Conservation (phyloP, 1,140 invertebrate species). For the Aporrectodea caliginosa region DNA sequence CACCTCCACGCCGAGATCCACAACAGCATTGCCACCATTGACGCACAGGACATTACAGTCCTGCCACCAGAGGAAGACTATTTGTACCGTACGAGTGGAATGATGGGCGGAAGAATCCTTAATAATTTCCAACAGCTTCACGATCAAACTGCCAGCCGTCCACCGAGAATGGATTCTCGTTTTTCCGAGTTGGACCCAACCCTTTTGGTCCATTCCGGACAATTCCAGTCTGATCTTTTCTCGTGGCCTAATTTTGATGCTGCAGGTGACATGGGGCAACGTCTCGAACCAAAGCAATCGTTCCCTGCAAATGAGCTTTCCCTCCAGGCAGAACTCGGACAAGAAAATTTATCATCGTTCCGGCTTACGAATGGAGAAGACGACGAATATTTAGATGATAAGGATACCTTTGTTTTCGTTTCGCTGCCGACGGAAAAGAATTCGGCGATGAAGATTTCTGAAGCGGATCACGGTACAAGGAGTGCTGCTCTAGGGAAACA, state of each 20-base stretch:
- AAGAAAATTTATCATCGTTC: background rate
- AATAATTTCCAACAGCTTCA: background rate
- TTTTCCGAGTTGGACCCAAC: background rate
- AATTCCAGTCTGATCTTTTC: background rate
- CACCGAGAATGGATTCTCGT: background rate
- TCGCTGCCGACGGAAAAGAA: too few relatives aligned
- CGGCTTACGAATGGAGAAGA: background rate
- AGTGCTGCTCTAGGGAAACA: background rate
- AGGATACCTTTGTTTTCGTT: background rate
- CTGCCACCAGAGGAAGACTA: background rate
- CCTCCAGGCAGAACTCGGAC: background rate
- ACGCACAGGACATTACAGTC: background rate
- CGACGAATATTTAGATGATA: background rate
- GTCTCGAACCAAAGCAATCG: background rate
- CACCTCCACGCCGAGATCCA: background rate
- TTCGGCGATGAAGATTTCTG: background rate
- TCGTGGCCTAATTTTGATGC: background rate
- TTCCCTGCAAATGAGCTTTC: background rate
- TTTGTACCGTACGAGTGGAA: background rate
- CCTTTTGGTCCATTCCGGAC: background rate
- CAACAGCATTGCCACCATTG: background rate
- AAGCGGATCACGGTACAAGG: background rate
- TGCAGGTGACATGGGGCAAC: background rate
- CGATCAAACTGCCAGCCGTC: background rate
- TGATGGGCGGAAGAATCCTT: background rate